Base-by-base conservation (phyloP, 2,797 vertebrate species). In the Poeciliopsis infans region DNA sequence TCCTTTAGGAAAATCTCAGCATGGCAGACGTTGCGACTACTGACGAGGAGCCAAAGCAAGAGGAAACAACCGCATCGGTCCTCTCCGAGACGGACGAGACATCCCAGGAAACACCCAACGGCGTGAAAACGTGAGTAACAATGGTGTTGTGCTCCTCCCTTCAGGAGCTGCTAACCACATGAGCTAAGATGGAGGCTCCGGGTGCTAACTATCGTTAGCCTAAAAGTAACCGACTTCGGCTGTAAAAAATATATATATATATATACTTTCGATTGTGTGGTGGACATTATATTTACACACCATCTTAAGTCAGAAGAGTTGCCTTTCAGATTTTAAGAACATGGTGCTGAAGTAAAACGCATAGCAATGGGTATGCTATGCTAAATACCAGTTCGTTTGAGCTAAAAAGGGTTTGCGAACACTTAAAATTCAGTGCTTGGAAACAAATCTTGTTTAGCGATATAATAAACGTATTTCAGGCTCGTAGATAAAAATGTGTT, bases 41-140 rank as follows among this genome's bases (percentile, higher is more conserved):
- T 0, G 92, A 94, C 0, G 88, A 90, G 11, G 93, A 92, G 16
- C 51, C 64, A 8, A 90, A 88, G 53, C 75, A 85, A 31, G 91
- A 93, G 6, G 93, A 93, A 20, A 84, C 77, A 0, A 46, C 57
- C 15, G 83, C 59, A 1, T 77, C 88, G 3, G 64, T 80, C 15
- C 78, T 87, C n/a, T 88, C 85, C 2, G 94, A 96, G 15, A 23
- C 74, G 10, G 88, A 88, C 7, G 94, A 93, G 7, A 51, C 88
- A 0, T 76, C 75, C 0, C 73, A 90, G 71, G 95, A 96, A 45
- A 93, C 92, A 69, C 93, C 93, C 0, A 96, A 96, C 76, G 96
- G 96, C 59, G 90, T 94, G 72, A 96, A 95, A 92, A 95, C 93
- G 96, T 96, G 89, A 93, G 80, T 90, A 2, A 5, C 75, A 75